phyloP scores from a whole-genome alignment of 2,888 invertebrate species.

The Megaustenia siamemsis region DNA sequence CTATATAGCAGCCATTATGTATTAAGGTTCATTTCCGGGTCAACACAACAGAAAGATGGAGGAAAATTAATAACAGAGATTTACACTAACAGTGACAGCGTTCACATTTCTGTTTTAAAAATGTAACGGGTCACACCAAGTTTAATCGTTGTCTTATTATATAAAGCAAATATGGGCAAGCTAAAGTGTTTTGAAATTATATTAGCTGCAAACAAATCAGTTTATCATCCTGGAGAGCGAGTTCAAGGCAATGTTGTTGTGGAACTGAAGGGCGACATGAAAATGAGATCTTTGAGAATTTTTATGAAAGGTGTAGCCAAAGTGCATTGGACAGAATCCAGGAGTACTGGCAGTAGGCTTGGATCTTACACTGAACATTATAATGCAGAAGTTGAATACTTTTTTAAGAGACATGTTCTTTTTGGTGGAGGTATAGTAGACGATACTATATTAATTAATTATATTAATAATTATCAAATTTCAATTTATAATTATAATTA shows the following conservation, averaged over 20 bases:
- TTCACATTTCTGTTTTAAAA: neutral
- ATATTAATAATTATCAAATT: no score
- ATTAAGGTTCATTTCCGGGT: conserved; percentile 15
- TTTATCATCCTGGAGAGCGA: conserved; percentile 81
- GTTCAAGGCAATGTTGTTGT: conserved; percentile 80
- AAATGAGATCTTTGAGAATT: conserved; percentile 80
- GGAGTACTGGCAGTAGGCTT: conserved; percentile 80
- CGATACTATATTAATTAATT: no score
- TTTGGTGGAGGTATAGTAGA: conserved; percentile 80
- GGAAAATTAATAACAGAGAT: conserved; percentile 30
- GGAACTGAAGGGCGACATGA: conserved; percentile 81
- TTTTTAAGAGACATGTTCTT: conserved; percentile 80
- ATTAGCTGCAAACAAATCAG: conserved; percentile 79
- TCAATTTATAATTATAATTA: no score
- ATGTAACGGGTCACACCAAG: neutral
- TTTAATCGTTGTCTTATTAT: neutral
- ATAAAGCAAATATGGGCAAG: conserved; percentile 78
- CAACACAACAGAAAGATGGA: conserved; percentile 37
- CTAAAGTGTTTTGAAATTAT: conserved; percentile 80
- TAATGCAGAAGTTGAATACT: conserved; percentile 81
- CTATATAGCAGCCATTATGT: no score
- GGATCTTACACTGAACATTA: conserved; percentile 82
- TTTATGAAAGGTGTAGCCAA: conserved; percentile 81
- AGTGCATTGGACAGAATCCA: conserved; percentile 81
- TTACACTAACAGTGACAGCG: neutral